Base-by-base conservation (phyloP, 2,888 invertebrate species). In the Drosophila nr. fundita region DNA sequence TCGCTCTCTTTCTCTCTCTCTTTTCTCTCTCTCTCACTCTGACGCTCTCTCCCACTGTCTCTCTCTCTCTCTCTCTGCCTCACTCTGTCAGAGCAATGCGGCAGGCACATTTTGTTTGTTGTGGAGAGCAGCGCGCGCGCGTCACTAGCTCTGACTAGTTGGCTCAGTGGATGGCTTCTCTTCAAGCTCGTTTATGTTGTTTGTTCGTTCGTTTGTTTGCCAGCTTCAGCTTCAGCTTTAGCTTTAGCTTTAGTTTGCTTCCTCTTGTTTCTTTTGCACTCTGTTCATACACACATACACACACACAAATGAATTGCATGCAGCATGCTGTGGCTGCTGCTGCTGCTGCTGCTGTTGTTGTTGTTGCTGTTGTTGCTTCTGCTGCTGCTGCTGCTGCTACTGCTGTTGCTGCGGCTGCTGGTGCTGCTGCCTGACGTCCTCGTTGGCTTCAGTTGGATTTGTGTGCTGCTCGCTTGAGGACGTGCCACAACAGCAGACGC, bases 381-480 rank as follows among this genome's bases (percentile, higher is more conserved):
- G 48, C 13, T 60, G 24, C 15, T 64, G 55, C n/a, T 55, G 49
- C 18, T 68, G 65, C 30, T 42, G 50, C 34, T 45, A 59, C 13
- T 67, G 60, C 59, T 80, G 73, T 36, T 59, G 32, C 42, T 61
- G 71, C 36, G 61, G 62, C 24, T 70, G 64, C 55, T 70, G 69
- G 38, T 70, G 55, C 50, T 75, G 79, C 38, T 64, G 49, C 52
- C 65, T 78, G 70, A 63, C 68, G 74, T 75, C 68, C 69, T 81
- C 73, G 54, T 59, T 66, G 70, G 61, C 65, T 73, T 71, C 84
- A 89, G 84, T 84, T 83, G 84, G 68, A 73, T 72, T 89, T 89
- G 68, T 75, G 77, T 67, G 87, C 75, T 87, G 78, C 65, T 89
- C 75, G 89, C 75, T 89, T 75, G 84, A 78, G 84, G 89, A 86